A percentile compares a stretch with the other conserved stretches of the same genome.
phyloP scores from a whole-genome alignment of 2,888 invertebrate species.

The Epiblema foenella region DNA sequence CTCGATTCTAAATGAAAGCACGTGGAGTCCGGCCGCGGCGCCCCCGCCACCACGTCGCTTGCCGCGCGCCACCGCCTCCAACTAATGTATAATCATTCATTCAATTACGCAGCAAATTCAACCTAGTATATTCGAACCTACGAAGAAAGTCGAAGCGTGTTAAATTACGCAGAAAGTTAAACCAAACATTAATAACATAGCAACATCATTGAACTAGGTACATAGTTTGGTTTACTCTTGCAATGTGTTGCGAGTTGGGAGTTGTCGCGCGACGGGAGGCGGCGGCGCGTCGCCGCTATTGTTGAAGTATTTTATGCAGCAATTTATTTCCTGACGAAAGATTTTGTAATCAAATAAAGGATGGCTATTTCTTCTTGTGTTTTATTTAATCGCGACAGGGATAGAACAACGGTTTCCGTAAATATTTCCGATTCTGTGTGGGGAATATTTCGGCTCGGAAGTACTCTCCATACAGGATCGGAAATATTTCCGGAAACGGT shows the following conservation, averaged over 20 bases:
- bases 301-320: constrained; percentile 79
- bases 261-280: constrained; percentile 21
- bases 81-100: too few relatives aligned
- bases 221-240: neutral
- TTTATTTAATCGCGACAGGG: constrained; percentile 46
- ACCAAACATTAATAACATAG: neutral
- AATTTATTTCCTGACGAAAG: constrained; percentile 80
- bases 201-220: neutral
- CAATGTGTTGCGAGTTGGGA: neutral
- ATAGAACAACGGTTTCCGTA: too few relatives aligned
- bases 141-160: neutral
- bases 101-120: too few relatives aligned
- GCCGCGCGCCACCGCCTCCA: neutral
- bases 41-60: constrained; percentile 19
- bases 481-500: too few relatives aligned
- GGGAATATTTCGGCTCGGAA: too few relatives aligned
- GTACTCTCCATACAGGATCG: too few relatives aligned
- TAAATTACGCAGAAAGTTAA: neutral
- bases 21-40: constrained; percentile 3
- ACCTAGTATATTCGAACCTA: neutral
- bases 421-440: too few relatives aligned
- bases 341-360: constrained; percentile 83
- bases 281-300: constrained; percentile 51
- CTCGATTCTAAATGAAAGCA: neutral
- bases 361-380: constrained; percentile 71